Base-by-base conservation (phyloP, 1,140 invertebrate species). In the Drosophila arizonae region DNA sequence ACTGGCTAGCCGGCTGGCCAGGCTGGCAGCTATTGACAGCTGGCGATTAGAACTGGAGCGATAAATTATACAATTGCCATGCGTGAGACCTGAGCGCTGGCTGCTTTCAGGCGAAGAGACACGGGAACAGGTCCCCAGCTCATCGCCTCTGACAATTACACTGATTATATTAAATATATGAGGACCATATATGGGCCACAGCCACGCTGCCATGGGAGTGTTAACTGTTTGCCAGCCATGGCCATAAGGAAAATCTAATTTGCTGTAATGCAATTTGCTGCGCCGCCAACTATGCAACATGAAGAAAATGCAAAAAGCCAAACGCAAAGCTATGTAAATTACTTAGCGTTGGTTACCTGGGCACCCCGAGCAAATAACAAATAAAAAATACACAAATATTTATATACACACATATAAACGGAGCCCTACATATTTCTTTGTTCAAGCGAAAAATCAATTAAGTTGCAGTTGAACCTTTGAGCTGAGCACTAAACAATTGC, bases 21-120 rank as follows among this genome's bases (percentile, higher is more conserved):
- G 50, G 17, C 11, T 41, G 48, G 46, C 48, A 54, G 33, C 48
- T 76, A 74, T 56, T 87, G 84, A 87, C 84, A 87, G 84, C 70
- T 86, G 80, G 73, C 84, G 84, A 87, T 87, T 87, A 87, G 84
- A 87, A 87, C 84, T 87, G 73, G 84, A 87, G 84, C 84, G 84
- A 87, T 87, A 87, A 87, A 87, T 87, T 88, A 87, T 87, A 87
- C 84, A 87, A 87, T 87, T 87, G 84, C 82, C 72, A 82, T 88
- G 84, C 84, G 79, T 88, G 82, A 78, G 79, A 87, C 60, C 75
- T 58, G 76, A 55, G 41, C 54, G 6, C 21, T 33, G 66, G 67
- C 67, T 46, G 15, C 28, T 36, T 41, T 13, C 11, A 64, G 45
- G 24, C 4, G 36, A 28, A 36, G 45, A 36, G 45, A 46, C 43